Evolutionary conservation across 1,140 invertebrate genomes (phyloP), one percentile per base, ranked within the genome.

Genomic region (Myzus persicae): DNA sequence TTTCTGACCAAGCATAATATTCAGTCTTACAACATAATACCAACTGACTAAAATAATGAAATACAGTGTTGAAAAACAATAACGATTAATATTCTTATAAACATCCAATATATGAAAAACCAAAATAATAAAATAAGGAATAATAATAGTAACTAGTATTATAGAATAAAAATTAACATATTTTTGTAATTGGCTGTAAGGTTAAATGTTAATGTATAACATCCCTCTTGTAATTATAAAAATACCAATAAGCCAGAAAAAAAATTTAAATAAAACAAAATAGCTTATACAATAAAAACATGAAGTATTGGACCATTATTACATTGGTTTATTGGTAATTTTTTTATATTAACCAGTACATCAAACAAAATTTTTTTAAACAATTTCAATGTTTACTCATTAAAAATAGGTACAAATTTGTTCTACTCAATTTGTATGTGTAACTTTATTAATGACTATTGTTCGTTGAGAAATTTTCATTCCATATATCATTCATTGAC

Each of bases 401-500:
- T 90, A 59, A 90, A 54, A 89, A 24, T 90, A 90, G 36, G 26
- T 90, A 90, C 51, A 90, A 90, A 67, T 90, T 90, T 90, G 89
- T 90, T 90, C 89, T 67, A 90, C 89, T 59, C 48, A 90, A 67
- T 67, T 67, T 90, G 59, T 67, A 9, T 40, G 6, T 42, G 18
- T 67, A 67, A 42, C 44, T 67, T 22, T 90, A 67, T 90, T 67
- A 67, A 40, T 67, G 76, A 93, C 82, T 24, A 11, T 93, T 93
- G 76, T 82, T 48, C 76, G 44, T 82, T 38, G 76, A 40, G n/a
- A 85, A 93, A 48, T 91, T 81, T 82, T 82, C 76, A 48, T 84
- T 96, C 97, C 97, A 98, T 95, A 98, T 97, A 95, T 97, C 97
- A 95, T 97, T 97, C 96, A 98, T 96, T 94, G 97, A 97, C 94